Evolutionary conservation across 2,113 vertebrate genomes (phyloP), one percentile per base, ranked within the genome.

Genomic region (Greenwoodochromis staneri): DNA sequence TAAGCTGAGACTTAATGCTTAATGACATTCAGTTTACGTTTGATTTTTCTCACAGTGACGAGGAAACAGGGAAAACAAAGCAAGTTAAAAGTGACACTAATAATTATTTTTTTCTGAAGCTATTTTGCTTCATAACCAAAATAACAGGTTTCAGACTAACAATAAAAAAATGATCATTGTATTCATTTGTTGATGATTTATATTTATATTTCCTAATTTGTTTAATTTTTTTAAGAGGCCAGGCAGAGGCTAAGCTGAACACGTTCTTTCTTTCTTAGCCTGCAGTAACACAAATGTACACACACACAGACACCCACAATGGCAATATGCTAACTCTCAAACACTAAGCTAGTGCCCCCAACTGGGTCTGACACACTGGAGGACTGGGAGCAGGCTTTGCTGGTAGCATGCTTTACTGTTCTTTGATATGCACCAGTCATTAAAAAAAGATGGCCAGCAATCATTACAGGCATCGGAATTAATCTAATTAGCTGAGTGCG

Each of bases 371-470:
- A 90, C 87, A 84, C 82, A 55, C 84, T 54, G 80, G 90, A 90
- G 78, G 85, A 80, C 57, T 45, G 80, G 47, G 83, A 61, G 81
- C 63, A n/a, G 36, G 88, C 86, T 83, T 85, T 8, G 51, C 87
- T 95, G 57, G 90, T 89, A 90, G 88, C 90, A 85, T 94, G 93
- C 90, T 95, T 92, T 92, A 92, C 88, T 90, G 78, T 92, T 91
- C 95, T 97, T 97, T 97, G 96, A 97, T 96, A 96, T 95, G 94
- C 92, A 51, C 88, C 90, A 80, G 90, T 95, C 95, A 97, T 97
- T 97, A 97, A 97, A 97, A 96, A 97, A 96, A 95, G 94, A 97
- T 96, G 94, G 93, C 85, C 24, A 93, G 94, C 94, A 96, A 96
- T 97, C 96, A 97, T 97, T 96, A 96, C 94, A 94, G 95, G 94